phyloP scores from a whole-genome alignment of 2,113 vertebrate species.

The Isichthys henryi region DNA sequence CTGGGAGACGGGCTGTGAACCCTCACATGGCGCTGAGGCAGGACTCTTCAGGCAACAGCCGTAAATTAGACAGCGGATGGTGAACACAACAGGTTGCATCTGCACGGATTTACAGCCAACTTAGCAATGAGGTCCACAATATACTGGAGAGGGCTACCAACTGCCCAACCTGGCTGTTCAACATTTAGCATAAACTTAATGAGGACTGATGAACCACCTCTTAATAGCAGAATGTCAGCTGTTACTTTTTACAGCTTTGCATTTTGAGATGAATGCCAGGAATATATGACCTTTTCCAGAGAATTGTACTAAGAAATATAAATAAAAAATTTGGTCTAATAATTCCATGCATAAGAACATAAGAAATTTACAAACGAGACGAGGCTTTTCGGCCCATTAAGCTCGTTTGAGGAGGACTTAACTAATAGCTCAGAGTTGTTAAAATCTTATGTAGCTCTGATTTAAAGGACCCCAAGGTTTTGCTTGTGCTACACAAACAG shows the following conservation, averaged over 20 bases:
- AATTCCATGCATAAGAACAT: neutral
- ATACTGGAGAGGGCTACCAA: slow-evolving; percentile 24
- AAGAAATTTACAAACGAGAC: no score
- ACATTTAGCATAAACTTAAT: neutral
- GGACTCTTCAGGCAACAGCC: slow-evolving; percentile 23
- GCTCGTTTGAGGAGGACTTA: no score
- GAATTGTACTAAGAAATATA: neutral
- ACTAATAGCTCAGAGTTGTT: no score
- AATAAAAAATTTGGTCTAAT: neutral
- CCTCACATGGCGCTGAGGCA: neutral
- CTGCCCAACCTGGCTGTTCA: slow-evolving; percentile 16
- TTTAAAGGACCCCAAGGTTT: no score
- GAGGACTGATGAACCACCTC: neutral
- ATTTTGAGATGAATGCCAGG: neutral
- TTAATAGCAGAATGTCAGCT: neutral
- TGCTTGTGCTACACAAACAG: no score
- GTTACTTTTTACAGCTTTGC: neutral
- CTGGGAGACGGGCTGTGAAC: slow-evolving; percentile 7
- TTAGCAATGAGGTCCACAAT: slow-evolving; percentile 17
- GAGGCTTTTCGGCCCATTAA: no score
- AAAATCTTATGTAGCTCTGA: no score
- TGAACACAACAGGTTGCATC: slow-evolving; percentile 12
- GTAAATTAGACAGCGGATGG: slow-evolving; percentile 31
- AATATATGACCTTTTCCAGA: neutral
- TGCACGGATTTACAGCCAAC: slow-evolving; percentile 8